A percentile compares a stretch with the other conserved stretches of the same genome.
phyloP scores from a whole-genome alignment of 2,113 vertebrate genomes.

The Recurvirostra avosetta region DNA sequence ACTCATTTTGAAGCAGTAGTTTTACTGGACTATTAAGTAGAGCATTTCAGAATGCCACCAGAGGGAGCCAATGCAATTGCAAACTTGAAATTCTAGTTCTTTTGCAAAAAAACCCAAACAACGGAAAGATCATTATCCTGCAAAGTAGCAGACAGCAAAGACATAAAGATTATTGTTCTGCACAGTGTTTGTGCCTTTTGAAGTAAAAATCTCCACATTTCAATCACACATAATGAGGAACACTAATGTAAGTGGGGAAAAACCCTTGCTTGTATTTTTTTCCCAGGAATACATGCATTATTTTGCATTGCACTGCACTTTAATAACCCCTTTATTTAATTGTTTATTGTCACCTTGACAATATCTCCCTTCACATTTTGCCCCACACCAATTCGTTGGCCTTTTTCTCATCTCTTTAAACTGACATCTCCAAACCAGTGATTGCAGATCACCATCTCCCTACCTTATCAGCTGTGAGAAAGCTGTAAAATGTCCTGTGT shows the following conservation, averaged over 20 bases:
- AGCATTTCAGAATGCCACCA: not conserved
- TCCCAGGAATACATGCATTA: not conserved
- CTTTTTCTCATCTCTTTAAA: not conserved
- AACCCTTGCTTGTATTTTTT: not conserved
- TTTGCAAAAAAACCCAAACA: accelerated
- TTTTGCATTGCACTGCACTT: not conserved
- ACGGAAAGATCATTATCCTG: not conserved
- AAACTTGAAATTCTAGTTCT: not conserved
- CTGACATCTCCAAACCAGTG: not conserved
- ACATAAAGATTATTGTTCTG: not conserved
- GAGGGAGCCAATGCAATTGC: constrained; percentile 33
- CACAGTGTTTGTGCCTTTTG: not conserved
- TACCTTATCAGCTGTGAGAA: not conserved
- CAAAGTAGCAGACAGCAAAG: not conserved
- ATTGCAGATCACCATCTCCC: not conserved
- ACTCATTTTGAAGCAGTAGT: not conserved
- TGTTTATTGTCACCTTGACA: not conserved
- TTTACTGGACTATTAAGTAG: not conserved
- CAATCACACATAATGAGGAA: not conserved
- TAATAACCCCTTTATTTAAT: not conserved
- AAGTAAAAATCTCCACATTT: not conserved
- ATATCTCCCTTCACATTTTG: not conserved
- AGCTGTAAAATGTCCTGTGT: not conserved
- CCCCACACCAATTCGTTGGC: not conserved
- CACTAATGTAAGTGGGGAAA: not conserved